Percentiles rank a stretch among this genome's conserved stretches.
Conservation (phyloP, 2,113 vertebrate species). For the Corythornis cristatus region DNA sequence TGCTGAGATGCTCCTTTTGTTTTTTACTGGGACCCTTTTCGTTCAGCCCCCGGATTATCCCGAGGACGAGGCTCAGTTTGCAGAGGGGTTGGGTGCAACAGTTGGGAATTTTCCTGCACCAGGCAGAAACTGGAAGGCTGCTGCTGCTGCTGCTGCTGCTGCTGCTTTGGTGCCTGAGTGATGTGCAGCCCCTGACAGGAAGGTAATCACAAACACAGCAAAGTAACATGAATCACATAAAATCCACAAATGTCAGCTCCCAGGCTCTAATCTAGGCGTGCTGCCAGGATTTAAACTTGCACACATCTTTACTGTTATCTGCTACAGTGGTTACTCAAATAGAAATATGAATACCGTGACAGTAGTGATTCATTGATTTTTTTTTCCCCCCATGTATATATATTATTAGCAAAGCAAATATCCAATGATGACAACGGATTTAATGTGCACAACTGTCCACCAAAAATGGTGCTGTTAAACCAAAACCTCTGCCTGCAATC, state of each 20-base stretch:
- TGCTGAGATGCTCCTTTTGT: rapidly evolving
- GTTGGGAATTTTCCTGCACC: neutral
- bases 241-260: neutral
- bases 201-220: neutral
- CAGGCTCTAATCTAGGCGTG: neutral
- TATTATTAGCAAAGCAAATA: conserved; percentile 38
- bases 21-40: neutral
- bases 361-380: conserved; percentile 9
- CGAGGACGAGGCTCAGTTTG: neutral
- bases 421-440: neutral
- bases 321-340: neutral
- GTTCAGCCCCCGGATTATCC: rapidly evolving
- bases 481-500: neutral
- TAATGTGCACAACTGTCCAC: neutral
- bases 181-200: neutral
- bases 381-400: neutral
- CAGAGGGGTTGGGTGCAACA: neutral
- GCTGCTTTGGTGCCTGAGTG: neutral
- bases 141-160: neutral
- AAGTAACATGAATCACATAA: neutral
- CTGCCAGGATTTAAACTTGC: neutral
- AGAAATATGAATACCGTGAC: neutral
- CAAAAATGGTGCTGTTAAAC: neutral
- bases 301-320: neutral
- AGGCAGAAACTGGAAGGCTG: neutral